These are phyloP conservation scores for Sebastes iracundus DNA, from an alignment of 2,797 vertebrate genomes.

Conservation along the genomic window DNA sequence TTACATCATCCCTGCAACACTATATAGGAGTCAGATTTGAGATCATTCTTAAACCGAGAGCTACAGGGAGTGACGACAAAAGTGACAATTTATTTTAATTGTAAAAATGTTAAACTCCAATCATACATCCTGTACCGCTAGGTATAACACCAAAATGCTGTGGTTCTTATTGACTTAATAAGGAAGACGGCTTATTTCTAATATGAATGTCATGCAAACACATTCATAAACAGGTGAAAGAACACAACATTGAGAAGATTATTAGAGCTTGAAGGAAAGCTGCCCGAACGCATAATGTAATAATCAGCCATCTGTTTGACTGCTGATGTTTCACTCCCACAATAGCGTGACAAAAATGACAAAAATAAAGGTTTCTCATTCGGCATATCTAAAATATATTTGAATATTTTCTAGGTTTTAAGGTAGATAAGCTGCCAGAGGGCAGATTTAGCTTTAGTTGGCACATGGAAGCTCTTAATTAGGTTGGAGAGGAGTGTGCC, in stretches of 20 bases:
- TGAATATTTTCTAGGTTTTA: constrained; percentile 42
- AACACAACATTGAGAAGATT: background rate
- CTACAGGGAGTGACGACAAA: background rate
- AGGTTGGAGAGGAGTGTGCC: constrained; percentile 34
- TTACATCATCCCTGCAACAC: too few relatives aligned
- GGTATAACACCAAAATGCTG: background rate
- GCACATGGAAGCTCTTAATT: constrained; percentile 58
- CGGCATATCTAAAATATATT: constrained; percentile 37
- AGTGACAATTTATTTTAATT: background rate
- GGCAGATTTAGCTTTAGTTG: constrained; percentile 49
- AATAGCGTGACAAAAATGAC: constrained; percentile 23
- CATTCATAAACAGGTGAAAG: background rate
- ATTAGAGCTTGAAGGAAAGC: background rate
- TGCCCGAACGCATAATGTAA: background rate
- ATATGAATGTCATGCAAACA: background rate
- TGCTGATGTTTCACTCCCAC: constrained; percentile 4
- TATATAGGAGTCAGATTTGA: background rate
- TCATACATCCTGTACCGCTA: background rate
- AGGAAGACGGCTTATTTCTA: background rate
- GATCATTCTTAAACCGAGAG: background rate
- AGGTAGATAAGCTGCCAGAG: constrained; percentile 41
- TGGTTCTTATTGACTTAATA: background rate
- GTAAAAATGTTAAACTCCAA: background rate
- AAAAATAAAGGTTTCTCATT: constrained; percentile 35
- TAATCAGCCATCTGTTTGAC: constrained; percentile 8